Evolutionary conservation across 2,797 vertebrate species (phyloP).

Genomic region (Sphenodon punctatus): DNA sequence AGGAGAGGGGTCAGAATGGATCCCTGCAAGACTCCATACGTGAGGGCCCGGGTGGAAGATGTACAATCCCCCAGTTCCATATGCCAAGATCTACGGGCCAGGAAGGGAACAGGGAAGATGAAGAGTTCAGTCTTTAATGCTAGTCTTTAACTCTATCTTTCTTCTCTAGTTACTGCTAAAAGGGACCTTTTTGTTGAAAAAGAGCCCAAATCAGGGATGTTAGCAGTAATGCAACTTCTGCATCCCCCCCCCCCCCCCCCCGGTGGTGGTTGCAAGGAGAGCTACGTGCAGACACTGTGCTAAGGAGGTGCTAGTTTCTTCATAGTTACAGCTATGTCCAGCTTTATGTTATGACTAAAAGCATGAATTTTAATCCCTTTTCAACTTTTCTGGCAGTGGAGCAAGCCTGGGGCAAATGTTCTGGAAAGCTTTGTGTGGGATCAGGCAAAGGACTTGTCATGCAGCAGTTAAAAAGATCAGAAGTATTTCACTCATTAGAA

Average conservation of each 20-base stretch:
- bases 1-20: no score
- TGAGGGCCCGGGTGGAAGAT: no score
- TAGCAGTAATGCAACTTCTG: neutral
- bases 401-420: neutral
- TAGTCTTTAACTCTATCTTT: neutral
- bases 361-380: no score
- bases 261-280: neutral
- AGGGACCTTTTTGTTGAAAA: neutral
- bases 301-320: neutral
- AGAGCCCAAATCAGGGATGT: neutral
- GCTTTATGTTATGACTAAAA: neutral
- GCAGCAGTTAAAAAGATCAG: neutral
- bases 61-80: no score
- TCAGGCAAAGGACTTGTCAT: neutral
- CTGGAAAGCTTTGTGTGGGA: neutral
- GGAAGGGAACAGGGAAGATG: no score
- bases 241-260: neutral
- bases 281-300: rapidly evolving
- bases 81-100: no score
- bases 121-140: no score
- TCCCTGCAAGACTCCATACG: no score
- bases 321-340: neutral
- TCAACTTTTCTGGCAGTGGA: neutral
- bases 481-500: neutral
- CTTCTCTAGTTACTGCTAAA: neutral